Evolutionary conservation across 2,888 invertebrate species (phyloP).

Genomic region (Gymnocheta viridis): DNA sequence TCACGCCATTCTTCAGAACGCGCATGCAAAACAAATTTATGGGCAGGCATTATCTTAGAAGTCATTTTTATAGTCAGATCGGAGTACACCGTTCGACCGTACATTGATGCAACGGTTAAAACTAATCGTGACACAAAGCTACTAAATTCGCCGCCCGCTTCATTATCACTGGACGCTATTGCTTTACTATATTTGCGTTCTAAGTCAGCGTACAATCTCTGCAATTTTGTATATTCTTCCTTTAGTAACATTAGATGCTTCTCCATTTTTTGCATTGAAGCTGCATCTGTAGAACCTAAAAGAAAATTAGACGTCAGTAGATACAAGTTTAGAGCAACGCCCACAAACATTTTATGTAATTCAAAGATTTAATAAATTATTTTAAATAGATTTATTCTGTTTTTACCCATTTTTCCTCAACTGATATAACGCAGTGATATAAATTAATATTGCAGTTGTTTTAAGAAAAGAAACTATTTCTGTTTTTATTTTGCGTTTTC

Average conservation of each 20-base stretch:
- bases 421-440: neutral
- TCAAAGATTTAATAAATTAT: neutral
- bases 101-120: slow-evolving; percentile 90
- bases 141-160: slow-evolving; percentile 83
- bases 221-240: slow-evolving; percentile 95
- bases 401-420: slow-evolving; percentile 14
- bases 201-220: slow-evolving; percentile 90
- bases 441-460: neutral
- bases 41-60: slow-evolving; percentile 89
- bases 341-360: neutral
- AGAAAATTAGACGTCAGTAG: neutral
- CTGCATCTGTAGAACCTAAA: slow-evolving; percentile 72
- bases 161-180: slow-evolving; percentile 85
- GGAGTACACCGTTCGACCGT: slow-evolving; percentile 90
- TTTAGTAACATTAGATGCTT: slow-evolving; percentile 93
- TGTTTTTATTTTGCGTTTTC: neutral
- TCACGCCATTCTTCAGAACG: slow-evolving; percentile 94
- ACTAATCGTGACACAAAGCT: slow-evolving; percentile 93
- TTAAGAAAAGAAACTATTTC: neutral
- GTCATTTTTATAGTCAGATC: slow-evolving; percentile 91
- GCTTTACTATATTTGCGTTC: slow-evolving; percentile 92
- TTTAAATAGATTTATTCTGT: neutral
- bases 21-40: slow-evolving; percentile 94
- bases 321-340: slow-evolving; percentile 33
- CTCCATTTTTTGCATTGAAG: slow-evolving; percentile 85